Conservation (phyloP, 2,888 invertebrate genomes). For the Mesoligia furuncula region DNA sequence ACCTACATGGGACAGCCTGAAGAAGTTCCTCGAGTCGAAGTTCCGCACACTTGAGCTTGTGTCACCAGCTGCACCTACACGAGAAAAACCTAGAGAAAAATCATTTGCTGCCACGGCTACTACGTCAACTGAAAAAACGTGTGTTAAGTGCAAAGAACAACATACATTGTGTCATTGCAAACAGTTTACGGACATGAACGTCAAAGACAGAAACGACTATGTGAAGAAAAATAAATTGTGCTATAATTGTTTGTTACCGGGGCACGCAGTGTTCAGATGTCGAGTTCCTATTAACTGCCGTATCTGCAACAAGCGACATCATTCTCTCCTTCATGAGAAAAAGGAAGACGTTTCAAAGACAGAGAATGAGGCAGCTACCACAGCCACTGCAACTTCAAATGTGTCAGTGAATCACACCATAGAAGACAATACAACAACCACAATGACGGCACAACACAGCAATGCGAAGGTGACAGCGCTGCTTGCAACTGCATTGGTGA, state of each 20-base stretch:
- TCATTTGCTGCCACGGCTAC: too few relatives aligned
- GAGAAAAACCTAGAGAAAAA: too few relatives aligned
- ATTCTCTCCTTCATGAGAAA: conserved; percentile 18
- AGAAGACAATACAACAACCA: conserved; percentile 5
- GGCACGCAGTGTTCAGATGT: conserved; percentile 15
- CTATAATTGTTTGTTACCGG: conserved; percentile 14
- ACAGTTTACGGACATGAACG: too few relatives aligned
- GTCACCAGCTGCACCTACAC: too few relatives aligned
- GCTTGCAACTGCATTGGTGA: conserved; percentile 40
- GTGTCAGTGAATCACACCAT: conserved; percentile 9
- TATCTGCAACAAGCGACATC: conserved; percentile 20
- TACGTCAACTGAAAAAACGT: too few relatives aligned
- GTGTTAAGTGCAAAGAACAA: too few relatives aligned
- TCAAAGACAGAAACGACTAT: conserved; percentile 11
- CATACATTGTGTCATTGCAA: too few relatives aligned
- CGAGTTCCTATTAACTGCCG: conserved; percentile 13
- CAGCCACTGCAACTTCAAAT: background rate
- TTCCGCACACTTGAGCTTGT: too few relatives aligned
- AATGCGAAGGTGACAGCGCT: conserved; percentile 12
- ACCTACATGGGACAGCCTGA: background rate
- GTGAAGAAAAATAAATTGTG: conserved; percentile 19
- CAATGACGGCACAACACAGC: conserved; percentile 1
- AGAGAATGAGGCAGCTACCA: background rate
- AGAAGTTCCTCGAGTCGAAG: too few relatives aligned
- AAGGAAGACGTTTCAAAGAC: conserved; percentile 5